Base-by-base conservation (phyloP, 2,888 invertebrate species). In the Cephonodes hylas region DNA sequence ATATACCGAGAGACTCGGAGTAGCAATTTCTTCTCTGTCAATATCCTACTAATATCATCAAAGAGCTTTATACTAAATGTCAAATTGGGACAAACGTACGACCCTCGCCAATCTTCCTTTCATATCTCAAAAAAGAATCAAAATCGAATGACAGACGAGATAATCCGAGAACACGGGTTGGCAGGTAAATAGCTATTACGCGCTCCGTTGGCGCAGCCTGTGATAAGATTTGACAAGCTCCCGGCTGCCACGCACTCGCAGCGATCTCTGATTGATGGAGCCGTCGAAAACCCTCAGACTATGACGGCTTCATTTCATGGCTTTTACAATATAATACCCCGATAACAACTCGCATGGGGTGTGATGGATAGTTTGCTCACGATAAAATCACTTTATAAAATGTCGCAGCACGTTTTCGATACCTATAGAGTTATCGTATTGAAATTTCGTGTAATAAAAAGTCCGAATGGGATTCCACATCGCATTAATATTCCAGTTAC, bases 121-220 rank as follows among this genome's bases (percentile, higher is more conserved):
- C 74, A 76, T 79, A 83, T 81, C 78, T 72, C 69, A 71, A 81
- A 79, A 85, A 85, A 84, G 84, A 85, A 88, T 85, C 85, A 84
- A 84, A 84, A 83, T 81, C 81, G 76, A 79, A 80, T 73, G 76
- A 72, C 68, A 76, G 76, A 77, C 69, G 74, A 80, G 84, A 89
- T 89, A 86, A 91, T 90, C 86, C 83, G 62, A 68, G 80, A 78
- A 81, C 79, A 80, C 72, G 79, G 77, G 76, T 76, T 72, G 75
- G 75, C 83, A 91, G 91, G 91, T 91, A 91, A 91, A 87, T 91
- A 91, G 89, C 91, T 90, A 92, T 92, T 90, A 91, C 81, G 63
- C 89, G 91, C 89, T 89, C 84, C 88, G 79, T 68, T 88, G 91
- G 75, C 63, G 78, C 82, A 79, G 74, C 71, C 69, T 66, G 68